Evolutionary conservation across 2,888 invertebrate species (phyloP), one percentile per base, ranked within the genome.

Genomic region (Ptychoptera albimana): DNA sequence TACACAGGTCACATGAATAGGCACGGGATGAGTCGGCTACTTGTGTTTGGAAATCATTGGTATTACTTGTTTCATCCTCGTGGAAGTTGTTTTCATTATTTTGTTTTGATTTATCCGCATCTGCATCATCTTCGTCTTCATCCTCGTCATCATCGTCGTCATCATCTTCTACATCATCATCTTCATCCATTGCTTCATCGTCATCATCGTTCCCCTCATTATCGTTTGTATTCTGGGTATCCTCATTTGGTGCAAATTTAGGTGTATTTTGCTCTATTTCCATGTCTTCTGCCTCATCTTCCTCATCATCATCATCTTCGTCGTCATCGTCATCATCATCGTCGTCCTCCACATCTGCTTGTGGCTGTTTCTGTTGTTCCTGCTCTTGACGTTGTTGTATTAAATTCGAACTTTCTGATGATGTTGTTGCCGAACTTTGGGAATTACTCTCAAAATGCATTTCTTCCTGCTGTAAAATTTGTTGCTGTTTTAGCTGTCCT

Each of bases 21-120:
- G 57, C 32, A 9, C 41, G 48, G 10, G 40, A 39, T 38, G 16
- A 37, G 3, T 37, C 30, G 7, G 29, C 30, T 80, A 80, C 60
- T 73, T 75, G 51, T 81, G 73, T 60, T 78, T 79, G 55, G 80
- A 80, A 0, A 79, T 15, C 12, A 9, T 9, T n/a, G 9, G 44
- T 15, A 16, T 43, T 34, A 37, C 38, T 37, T 7, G 8, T 34
- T 4, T 44, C 34, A 30, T 38, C 40, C 5, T 38, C 38, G 13
- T 43, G 39, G 9, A 38, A 44, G 34, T 43, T 42, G 5, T 42
- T 30, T n/a, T 41, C 39, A 11, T 49, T 45, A 7, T 46, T 50
- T 10, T 48, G 48, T 5, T n/a, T n/a, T n/a, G n/a, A n/a, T n/a
- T 29, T 13, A 36, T 47, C 32, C 11, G 14, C 23, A 7, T 34